Evolutionary conservation across 2,797 vertebrate genomes (phyloP).

Genomic region (Notolabrus celidotus): DNA sequence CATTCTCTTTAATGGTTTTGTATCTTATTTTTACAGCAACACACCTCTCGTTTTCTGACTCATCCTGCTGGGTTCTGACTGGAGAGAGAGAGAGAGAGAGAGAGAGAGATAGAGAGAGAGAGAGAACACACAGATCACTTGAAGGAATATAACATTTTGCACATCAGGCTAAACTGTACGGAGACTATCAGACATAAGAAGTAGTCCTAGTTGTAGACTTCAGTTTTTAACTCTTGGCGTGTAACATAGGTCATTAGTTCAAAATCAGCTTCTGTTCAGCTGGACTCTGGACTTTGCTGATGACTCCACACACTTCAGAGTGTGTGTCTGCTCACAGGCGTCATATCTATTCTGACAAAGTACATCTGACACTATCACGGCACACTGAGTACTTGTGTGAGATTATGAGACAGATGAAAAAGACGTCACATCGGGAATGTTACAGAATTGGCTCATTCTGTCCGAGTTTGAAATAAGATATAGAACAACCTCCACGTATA

Average conservation of each 20-base stretch:
- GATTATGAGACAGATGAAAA: not conserved
- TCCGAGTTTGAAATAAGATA: not conserved
- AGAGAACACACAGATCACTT: conserved; percentile 60
- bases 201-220: not conserved
- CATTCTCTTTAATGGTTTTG: not conserved
- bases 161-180: not conserved
- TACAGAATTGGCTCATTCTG: not conserved
- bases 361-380: conserved; percentile 8
- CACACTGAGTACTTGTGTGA: not conserved
- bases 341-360: conserved; percentile 15
- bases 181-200: not conserved
- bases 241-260: conserved; percentile 1
- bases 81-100: conserved; percentile 80
- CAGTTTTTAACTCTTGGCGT: not conserved
- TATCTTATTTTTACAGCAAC: conserved; percentile 36
- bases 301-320: conserved; percentile 20
- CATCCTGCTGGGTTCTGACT: conserved; percentile 88
- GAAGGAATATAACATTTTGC: not conserved
- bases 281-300: conserved; percentile 9
- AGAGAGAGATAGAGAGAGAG: conserved; percentile 78
- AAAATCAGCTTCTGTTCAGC: conserved; percentile 13
- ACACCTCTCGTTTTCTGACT: conserved; percentile 95
- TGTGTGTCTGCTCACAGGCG: not conserved
- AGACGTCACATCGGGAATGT: not conserved
- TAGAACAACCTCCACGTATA: conserved; percentile 20